These are phyloP conservation scores for Drosophila ustulata DNA, from an alignment of 2,888 invertebrate species.

Conservation along the genomic window DNA sequence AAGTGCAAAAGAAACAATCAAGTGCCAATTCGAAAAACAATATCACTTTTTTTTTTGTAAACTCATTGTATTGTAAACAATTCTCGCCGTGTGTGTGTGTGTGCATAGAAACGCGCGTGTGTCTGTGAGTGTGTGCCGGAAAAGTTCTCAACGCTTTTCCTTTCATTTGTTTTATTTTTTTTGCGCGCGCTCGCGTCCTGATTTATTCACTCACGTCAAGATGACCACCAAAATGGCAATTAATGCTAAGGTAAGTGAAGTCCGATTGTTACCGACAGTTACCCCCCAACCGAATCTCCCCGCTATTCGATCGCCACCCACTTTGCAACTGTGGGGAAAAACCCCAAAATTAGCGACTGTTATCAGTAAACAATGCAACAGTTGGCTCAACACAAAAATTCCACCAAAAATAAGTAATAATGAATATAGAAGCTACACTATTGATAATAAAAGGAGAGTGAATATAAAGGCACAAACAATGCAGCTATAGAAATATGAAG, in stretches of 20 bases:
- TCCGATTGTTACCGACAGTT: background rate
- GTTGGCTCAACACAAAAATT: slow-evolving; percentile 17
- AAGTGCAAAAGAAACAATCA: slow-evolving; percentile 25
- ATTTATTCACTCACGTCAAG: slow-evolving; percentile 26
- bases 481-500: background rate
- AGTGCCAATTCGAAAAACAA: slow-evolving; percentile 21
- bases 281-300: background rate
- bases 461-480: background rate
- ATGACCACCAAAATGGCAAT: slow-evolving; percentile 83
- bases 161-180: slow-evolving; percentile 27
- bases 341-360: slow-evolving; percentile 11
- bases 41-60: background rate
- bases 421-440: no score
- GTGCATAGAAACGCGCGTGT: slow-evolving; percentile 5
- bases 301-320: background rate
- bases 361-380: slow-evolving; percentile 26
- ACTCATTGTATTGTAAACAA: slow-evolving; percentile 19
- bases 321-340: background rate
- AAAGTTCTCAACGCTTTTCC: slow-evolving; percentile 51
- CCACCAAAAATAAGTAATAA: background rate
- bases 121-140: slow-evolving; percentile 32
- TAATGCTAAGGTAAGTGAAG: slow-evolving; percentile 75
- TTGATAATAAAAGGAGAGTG: slow-evolving; percentile 2
- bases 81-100: slow-evolving; percentile 14
- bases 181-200: slow-evolving; percentile 13